Percentiles rank a stretch among this genome's conserved stretches.
These are phyloP conservation scores for Argynnis bischoffii DNA, from an alignment of 2,888 invertebrate genomes.

Conservation along the genomic window DNA sequence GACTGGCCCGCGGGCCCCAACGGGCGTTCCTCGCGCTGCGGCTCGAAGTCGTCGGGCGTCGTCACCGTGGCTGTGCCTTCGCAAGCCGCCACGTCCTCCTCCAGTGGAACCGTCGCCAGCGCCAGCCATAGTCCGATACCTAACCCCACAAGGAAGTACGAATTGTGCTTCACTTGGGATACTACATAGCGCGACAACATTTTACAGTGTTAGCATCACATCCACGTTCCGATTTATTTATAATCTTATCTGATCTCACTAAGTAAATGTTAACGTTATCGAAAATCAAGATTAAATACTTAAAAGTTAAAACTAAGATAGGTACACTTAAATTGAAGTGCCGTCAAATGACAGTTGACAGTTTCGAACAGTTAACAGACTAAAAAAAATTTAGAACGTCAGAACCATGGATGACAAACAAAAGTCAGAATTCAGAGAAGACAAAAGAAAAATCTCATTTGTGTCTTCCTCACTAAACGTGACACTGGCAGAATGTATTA, in stretches of 20 bases:
- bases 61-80: conserved; percentile 9
- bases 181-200: conserved; percentile 74
- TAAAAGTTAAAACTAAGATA: too few relatives aligned
- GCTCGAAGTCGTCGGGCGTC: conserved; percentile 64
- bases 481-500: too few relatives aligned
- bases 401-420: too few relatives aligned
- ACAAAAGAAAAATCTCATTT: too few relatives aligned
- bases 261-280: too few relatives aligned
- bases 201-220: conserved; percentile 29
- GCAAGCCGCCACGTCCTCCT: conserved; percentile 51
- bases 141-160: conserved; percentile 81
- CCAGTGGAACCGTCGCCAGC: conserved; percentile 74
- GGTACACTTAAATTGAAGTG: too few relatives aligned
- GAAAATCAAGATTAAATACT: too few relatives aligned
- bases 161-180: conserved; percentile 80
- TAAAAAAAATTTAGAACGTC: too few relatives aligned
- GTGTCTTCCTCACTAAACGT: too few relatives aligned
- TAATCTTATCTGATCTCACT: background rate
- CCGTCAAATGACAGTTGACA: too few relatives aligned
- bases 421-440: too few relatives aligned
- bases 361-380: too few relatives aligned
- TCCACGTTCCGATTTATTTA: conserved; percentile 11
- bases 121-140: conserved; percentile 81
- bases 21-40: conserved; percentile 62
- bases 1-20: conserved; percentile 51